Conservation (phyloP, 1,140 invertebrate species). For the Diprion similis region DNA sequence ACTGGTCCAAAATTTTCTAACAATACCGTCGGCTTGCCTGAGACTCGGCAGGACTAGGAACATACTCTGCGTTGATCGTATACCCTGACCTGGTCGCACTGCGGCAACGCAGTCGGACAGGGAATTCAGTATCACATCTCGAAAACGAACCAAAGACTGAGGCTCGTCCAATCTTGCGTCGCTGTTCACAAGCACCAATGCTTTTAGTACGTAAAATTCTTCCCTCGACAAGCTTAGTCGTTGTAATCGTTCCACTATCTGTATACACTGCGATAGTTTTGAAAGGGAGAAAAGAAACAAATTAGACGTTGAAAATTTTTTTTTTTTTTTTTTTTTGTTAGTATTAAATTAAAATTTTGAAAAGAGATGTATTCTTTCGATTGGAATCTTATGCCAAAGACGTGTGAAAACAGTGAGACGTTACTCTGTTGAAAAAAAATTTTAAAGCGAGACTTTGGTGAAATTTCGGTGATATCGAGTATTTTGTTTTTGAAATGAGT, state of each 20-base stretch:
- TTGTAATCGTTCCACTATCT: conserved; percentile 88
- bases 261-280: conserved; percentile 68
- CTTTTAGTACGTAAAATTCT: conserved; percentile 93
- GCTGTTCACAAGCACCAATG: conserved; percentile 89
- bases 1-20: conserved; percentile 89
- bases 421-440: background rate
- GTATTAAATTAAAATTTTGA: conserved; percentile 7
- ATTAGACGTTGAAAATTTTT: background rate
- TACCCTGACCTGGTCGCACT: conserved; percentile 75
- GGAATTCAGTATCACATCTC: conserved; percentile 85
- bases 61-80: conserved; percentile 80
- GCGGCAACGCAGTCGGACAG: conserved; percentile 86
- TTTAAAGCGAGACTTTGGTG: too few species aligned
- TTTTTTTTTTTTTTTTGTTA: conserved; percentile 10
- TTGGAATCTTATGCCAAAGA: background rate
- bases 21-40: conserved; percentile 86
- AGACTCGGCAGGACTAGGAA: conserved; percentile 88
- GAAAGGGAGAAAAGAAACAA: conserved; percentile 39
- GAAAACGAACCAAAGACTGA: conserved; percentile 82
- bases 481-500: too few species aligned
- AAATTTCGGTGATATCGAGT: too few species aligned
- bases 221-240: conserved; percentile 82
- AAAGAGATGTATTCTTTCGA: background rate
- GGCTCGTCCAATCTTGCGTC: conserved; percentile 90
- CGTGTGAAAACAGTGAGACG: background rate